Percentiles rank a stretch among this genome's conserved stretches.
phyloP scores from a whole-genome alignment of 1,140 invertebrate species.

The Macrotrachela quadricornifera region DNA sequence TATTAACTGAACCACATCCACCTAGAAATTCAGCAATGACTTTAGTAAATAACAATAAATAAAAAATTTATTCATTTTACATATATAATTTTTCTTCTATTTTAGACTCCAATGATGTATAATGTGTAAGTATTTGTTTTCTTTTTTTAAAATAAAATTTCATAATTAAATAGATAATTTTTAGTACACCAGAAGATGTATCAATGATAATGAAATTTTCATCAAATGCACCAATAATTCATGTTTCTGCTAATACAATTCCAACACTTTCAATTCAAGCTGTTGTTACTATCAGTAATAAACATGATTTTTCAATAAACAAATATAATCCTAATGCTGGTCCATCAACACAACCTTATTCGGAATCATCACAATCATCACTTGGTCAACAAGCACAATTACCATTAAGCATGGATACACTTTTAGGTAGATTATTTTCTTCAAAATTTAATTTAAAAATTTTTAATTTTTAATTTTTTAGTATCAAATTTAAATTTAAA shows the following conservation, averaged over 20 bases:
- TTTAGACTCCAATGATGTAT: no score
- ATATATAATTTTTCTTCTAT: no score
- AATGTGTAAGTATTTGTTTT: no score
- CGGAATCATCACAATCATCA: background rate
- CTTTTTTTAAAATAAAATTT: no score
- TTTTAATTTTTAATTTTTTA: no score
- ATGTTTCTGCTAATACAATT: constrained; percentile 78
- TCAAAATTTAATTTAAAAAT: no score
- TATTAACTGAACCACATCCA: constrained; percentile 88
- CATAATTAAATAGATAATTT: no score
- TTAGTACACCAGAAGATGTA: constrained; percentile 56
- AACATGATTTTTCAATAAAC: constrained; percentile 89
- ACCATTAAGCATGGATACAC: constrained; percentile 3
- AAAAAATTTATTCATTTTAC: no score
- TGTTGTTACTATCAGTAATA: constrained; percentile 82
- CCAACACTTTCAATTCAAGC: constrained; percentile 48
- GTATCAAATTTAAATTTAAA: constrained; percentile 32
- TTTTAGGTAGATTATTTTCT: no score
- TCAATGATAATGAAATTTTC: constrained; percentile 96
- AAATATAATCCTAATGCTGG: constrained; percentile 49
- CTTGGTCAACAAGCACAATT: background rate
- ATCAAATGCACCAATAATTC: constrained; percentile 85
- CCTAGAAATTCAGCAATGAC: constrained; percentile 92
- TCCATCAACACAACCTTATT: background rate
- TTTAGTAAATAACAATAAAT: constrained; percentile 19